phyloP scores from a whole-genome alignment of 2,113 vertebrate genomes.

The Octodon degus region DNA sequence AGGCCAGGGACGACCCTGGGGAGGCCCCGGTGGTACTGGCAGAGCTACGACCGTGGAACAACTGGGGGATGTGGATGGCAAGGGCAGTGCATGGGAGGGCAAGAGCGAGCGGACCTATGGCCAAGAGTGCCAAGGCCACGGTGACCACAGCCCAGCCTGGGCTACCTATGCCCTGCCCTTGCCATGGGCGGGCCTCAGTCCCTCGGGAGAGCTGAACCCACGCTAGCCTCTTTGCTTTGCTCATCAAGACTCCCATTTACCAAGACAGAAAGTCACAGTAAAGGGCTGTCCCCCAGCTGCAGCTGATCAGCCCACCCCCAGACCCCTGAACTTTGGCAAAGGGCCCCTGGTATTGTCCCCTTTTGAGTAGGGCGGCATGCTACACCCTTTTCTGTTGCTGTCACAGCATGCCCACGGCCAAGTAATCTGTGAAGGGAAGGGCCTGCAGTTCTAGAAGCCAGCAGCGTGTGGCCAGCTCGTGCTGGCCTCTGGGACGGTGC shows the following conservation, averaged over 20 bases:
- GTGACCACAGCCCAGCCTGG: accelerated
- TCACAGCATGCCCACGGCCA: background rate
- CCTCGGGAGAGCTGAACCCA: background rate
- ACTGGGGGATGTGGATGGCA: background rate
- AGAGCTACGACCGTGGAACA: background rate
- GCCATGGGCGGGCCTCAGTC: background rate
- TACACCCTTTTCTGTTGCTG: background rate
- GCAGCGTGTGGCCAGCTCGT: background rate
- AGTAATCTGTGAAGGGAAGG: background rate
- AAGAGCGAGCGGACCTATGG: background rate
- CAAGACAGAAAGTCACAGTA: no score
- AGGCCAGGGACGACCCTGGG: background rate
- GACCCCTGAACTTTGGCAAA: background rate
- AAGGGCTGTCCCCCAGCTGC: background rate
- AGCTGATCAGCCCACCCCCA: background rate
- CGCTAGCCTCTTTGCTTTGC: background rate
- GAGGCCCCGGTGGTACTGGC: background rate
- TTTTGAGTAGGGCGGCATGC: background rate
- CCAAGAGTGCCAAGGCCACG: background rate
- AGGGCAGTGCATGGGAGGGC: background rate
- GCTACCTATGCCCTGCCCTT: background rate
- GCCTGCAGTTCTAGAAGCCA: background rate
- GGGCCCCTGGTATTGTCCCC: accelerated
- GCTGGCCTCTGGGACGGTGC: background rate
- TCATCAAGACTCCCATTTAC: background rate